Base-by-base conservation (phyloP, 1,140 invertebrate genomes). In the Caenorhabditis briggsae region DNA sequence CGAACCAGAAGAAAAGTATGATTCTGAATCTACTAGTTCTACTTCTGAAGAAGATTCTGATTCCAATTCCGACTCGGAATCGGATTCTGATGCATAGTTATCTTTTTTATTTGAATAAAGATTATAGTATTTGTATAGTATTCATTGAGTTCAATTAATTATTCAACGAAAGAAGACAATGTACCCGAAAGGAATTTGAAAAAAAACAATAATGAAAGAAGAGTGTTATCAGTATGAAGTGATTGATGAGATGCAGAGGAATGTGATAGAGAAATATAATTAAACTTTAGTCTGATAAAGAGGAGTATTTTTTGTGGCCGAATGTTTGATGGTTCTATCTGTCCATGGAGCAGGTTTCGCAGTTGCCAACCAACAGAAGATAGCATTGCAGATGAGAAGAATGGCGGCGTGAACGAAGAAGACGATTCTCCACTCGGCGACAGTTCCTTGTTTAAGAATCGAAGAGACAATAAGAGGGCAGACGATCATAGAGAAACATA, bases 401-500 rank as follows among this genome's bases (percentile, higher is more conserved):
- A 90, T 88, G 11, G 83, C 83, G 7, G 90, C 90, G 65, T 91
- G 90, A 78, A 91, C 90, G 64, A 89, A 89, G n/a, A 91, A 84
- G 8, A 91, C 91, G 16, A 92, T 89, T 18, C 86, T 84, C 91
- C 90, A 91, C n/a, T 85, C 84, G 20, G 43, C 46, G 12, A 59
- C 25, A 14, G 84, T 64, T 48, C 84, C 84, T 8, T 59, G 33
- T 61, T 46, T 50, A n/a, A 85, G 84, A 41, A 85, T 83, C 33
- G 55, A 58, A 7, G 55, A 59, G 33, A 91, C 91, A 23, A 91
- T 53, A 14, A 89, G 46, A 9, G 89, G 89, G n/a, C 86, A 88
- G n/a, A 91, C 70, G 14, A 91, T 86, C 90, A 91, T 91, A 59
- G 91, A 92, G 20, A 91, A 87, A 59, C 90, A 91, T 41, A 91